Evolutionary conservation across 2,888 invertebrate species (phyloP).

Genomic region (Zele albiditarsus): DNA sequence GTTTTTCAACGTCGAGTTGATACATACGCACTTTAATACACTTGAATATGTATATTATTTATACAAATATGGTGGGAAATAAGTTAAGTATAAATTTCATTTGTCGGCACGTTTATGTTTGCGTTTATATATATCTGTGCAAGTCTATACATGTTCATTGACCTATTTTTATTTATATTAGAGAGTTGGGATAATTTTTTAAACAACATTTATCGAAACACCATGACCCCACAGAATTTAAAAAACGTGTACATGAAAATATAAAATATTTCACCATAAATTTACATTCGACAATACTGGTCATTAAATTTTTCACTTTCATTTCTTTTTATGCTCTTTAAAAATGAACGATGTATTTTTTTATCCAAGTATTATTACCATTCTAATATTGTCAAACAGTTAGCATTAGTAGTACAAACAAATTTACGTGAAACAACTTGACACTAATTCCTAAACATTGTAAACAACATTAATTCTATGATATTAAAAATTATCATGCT

Average conservation of each 20-base stretch:
- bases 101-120: background rate
- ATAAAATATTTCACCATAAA: too few species aligned
- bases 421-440: too few species aligned
- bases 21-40: background rate
- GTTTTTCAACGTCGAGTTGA: conserved; percentile 45
- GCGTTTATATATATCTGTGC: background rate
- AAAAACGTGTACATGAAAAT: background rate
- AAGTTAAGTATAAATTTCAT: conserved; percentile 22
- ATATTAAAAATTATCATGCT: too few species aligned
- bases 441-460: too few species aligned
- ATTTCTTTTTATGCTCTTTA: too few species aligned
- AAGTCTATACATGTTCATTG: background rate
- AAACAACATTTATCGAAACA: background rate
- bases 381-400: too few species aligned
- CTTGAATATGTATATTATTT: background rate
- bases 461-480: too few species aligned
- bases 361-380: too few species aligned
- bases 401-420: too few species aligned
- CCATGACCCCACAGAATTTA: background rate
- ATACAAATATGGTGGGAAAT: background rate
- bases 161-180: conserved; percentile 10
- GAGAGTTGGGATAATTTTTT: conserved; percentile 5
- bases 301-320: too few species aligned
- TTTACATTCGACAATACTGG: too few species aligned
- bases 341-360: too few species aligned